Evolutionary conservation across 2,888 invertebrate genomes (phyloP).

Genomic region (Acrobeloides nanus): DNA sequence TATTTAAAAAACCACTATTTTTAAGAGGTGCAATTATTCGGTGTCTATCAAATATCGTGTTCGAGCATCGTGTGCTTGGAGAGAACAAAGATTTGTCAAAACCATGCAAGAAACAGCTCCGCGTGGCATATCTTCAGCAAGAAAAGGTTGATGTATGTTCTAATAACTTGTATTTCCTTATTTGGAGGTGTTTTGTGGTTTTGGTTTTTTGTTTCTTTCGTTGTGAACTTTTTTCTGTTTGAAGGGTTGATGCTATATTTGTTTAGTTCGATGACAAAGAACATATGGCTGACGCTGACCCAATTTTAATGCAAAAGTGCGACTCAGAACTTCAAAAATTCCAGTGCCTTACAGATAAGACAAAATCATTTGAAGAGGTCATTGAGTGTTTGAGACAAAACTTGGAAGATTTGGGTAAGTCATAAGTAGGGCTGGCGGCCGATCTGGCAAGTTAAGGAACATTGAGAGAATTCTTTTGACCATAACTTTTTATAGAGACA

Average conservation of each 20-base stretch:
- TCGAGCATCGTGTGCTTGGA: constrained; percentile 62
- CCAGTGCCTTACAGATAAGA: constrained; percentile 21
- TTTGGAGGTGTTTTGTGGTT: constrained; percentile 10
- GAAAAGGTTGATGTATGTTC: constrained; percentile 54
- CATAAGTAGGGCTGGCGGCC: not conserved
- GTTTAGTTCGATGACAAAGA: constrained; percentile 68
- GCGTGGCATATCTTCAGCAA: constrained; percentile 77
- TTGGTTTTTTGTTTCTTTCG: constrained; percentile 9
- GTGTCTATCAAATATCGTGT: constrained; percentile 80
- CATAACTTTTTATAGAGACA: no score
- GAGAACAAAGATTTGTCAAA: constrained; percentile 71
- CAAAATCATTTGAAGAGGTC: constrained; percentile 40
- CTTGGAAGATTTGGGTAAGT: constrained; percentile 36
- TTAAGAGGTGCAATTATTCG: constrained; percentile 63
- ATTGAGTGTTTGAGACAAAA: constrained; percentile 55
- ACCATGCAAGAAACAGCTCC: constrained; percentile 81
- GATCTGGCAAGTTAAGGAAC: no score
- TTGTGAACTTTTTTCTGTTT: constrained; percentile 3
- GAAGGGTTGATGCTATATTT: constrained; percentile 3
- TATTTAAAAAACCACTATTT: not conserved
- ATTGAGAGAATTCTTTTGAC: no score
- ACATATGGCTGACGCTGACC: constrained; percentile 60
- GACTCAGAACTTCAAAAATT: constrained; percentile 33
- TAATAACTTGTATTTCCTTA: not conserved
- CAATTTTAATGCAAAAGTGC: constrained; percentile 52